Conservation (phyloP, 2,797 vertebrate genomes). For the Botia kubotai region DNA sequence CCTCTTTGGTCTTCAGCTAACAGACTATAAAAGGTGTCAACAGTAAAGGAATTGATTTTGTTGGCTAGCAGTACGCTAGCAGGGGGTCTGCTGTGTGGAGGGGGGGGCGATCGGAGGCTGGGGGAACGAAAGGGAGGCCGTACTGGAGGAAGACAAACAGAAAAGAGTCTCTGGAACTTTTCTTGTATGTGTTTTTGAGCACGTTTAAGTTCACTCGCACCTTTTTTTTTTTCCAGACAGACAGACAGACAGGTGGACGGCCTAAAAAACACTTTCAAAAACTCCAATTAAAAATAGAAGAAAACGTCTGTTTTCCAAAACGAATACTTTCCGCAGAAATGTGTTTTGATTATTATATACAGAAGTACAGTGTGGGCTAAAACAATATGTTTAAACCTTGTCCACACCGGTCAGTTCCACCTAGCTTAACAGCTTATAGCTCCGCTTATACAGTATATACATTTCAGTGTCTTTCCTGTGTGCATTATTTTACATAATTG, state of each 20-base stretch:
- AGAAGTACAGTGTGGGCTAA: too few species aligned
- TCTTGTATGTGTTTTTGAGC: constrained; percentile 56
- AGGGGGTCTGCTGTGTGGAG: constrained; percentile 79
- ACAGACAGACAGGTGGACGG: too few species aligned
- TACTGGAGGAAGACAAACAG: constrained; percentile 63
- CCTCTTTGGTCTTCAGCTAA: constrained; percentile 77
- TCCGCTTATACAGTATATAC: too few species aligned
- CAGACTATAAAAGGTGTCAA: constrained; percentile 81
- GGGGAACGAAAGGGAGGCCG: constrained; percentile 37
- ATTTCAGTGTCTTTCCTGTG: not conserved
- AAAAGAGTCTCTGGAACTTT: constrained; percentile 74
- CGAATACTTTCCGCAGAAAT: too few species aligned
- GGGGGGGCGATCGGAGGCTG: constrained; percentile 70
- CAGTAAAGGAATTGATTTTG: constrained; percentile 80
- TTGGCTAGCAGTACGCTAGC: constrained; percentile 71
- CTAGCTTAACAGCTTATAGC: too few species aligned
- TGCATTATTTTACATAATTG: too few species aligned
- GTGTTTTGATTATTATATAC: too few species aligned
- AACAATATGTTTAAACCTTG: too few species aligned
- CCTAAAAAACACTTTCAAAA: too few species aligned
- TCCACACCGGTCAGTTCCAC: too few species aligned
- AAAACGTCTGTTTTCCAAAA: too few species aligned
- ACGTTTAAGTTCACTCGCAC: constrained; percentile 15
- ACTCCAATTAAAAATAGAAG: too few species aligned
- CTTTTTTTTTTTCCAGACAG: not conserved